Base-by-base conservation (phyloP, 2,888 invertebrate species). In the Cantharis nigra region DNA sequence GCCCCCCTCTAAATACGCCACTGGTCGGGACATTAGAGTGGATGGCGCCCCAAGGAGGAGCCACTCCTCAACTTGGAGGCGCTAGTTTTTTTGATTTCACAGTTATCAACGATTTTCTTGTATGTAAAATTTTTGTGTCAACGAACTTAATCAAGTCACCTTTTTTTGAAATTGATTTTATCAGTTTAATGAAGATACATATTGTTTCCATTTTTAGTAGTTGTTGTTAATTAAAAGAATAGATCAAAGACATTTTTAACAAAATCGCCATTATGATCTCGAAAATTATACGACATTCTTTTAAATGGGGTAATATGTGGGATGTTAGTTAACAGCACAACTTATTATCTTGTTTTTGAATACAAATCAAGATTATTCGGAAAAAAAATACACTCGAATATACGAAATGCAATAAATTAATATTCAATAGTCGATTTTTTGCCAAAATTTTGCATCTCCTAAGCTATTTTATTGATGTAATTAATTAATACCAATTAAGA, bases 121-220 rank as follows among this genome's bases (percentile, higher is more conserved):
- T 33, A 33, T 33, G 33, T 33, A 33, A 33, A 33, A 33, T 33
- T 33, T 33, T 33, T 33, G 65, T 23, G 65, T 65, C 65, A 65
- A 65, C 65, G 23, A 65, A 65, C 65, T 65, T 20, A 23, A 33
- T 33, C 65, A 23, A 23, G 18, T 65, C 23, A 65, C 18, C 23
- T 65, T 65, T 65, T 65, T 65, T 23, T 20, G 18, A 23, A 23
- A 65, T 65, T 65, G 65, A 65, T 65, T 13, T 65, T 65, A 65
- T 65, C 65, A 65, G 20, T 65, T 65, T 65, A 65, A 65, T 65
- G 65, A 65, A 65, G 65, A 65, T 65, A 65, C 65, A 65, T 65
- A 65, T 65, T 65, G 65, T 65, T 65, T 65, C 65, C 65, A 65
- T 65, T 65, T 65, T 65, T 65, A 65, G 65, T 65, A 65, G 65